Evolutionary conservation across 64 coral and sea anemone genomes (phyloP).

Genomic region (Catalaphyllia jardinei): DNA sequence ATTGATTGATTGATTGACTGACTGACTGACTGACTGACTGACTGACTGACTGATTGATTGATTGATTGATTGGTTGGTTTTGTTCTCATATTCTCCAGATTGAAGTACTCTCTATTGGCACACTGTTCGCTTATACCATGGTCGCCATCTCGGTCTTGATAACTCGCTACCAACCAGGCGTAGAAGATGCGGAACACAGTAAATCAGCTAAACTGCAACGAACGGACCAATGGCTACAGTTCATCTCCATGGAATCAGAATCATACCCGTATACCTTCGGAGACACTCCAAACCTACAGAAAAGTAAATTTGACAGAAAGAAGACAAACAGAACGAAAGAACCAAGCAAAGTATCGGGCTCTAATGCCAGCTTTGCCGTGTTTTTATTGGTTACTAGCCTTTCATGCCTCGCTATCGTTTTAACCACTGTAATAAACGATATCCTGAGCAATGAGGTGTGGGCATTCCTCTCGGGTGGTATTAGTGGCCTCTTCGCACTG

Average conservation of each 20-base stretch:
- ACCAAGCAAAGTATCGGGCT: background rate
- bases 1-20: no score
- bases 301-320: background rate
- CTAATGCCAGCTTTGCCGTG: background rate
- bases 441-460: constrained; percentile 3
- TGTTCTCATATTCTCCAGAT: background rate
- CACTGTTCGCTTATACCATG: constrained; percentile 45
- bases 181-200: background rate
- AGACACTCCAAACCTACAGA: background rate
- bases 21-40: no score
- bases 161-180: constrained; percentile 39
- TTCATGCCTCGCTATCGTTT: background rate
- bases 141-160: constrained; percentile 35
- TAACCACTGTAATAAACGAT: background rate
- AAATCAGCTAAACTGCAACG: constrained; percentile 5
- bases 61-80: no score
- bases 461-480: background rate
- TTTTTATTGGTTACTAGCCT: constrained; percentile 6
- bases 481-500: background rate
- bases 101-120: constrained; percentile 48
- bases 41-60: no score
- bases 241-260: background rate
- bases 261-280: background rate
- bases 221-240: background rate
- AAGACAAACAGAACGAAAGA: background rate